Percentiles rank a stretch among this genome's conserved stretches.
These are phyloP conservation scores for Takifugu flavidus DNA, from an alignment of 2,113 vertebrate species.

Conservation along the genomic window DNA sequence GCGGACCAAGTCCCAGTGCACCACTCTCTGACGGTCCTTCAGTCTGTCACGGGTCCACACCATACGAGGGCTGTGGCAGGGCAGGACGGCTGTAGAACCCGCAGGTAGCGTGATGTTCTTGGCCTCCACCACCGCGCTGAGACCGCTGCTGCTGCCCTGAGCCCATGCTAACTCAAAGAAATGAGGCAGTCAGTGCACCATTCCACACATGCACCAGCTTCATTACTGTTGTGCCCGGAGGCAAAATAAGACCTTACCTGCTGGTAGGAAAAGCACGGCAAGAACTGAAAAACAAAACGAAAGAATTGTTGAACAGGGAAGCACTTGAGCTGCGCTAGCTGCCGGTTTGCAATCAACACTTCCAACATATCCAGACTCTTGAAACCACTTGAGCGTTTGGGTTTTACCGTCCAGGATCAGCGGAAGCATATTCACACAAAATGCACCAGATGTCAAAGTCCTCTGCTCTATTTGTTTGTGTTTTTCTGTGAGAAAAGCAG, in stretches of 20 bases:
- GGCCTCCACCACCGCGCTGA: constrained; percentile 79
- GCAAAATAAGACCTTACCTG: constrained; percentile 46
- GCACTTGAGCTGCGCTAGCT: neutral
- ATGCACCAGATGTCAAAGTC: neutral
- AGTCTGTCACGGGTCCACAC: constrained; percentile 89
- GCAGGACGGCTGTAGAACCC: constrained; percentile 77
- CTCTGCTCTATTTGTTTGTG: constrained; percentile 13
- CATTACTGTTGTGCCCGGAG: neutral
- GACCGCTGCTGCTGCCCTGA: constrained; percentile 58
- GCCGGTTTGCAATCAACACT: neutral
- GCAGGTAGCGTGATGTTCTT: constrained; percentile 74
- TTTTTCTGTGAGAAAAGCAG: constrained; percentile 4
- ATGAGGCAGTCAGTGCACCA: neutral
- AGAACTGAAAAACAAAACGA: constrained; percentile 65
- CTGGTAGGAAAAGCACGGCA: constrained; percentile 57
- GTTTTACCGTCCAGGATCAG: constrained; percentile 7
- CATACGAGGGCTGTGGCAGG: constrained; percentile 87
- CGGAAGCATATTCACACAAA: neutral
- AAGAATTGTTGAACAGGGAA: neutral
- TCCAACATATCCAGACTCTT: constrained; percentile 7
- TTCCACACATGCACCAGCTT: neutral
- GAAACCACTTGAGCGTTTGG: neutral
- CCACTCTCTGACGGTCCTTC: constrained; percentile 89
- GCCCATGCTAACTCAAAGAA: constrained; percentile 56
- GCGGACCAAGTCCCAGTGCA: constrained; percentile 89